Percentiles rank a stretch among this genome's conserved stretches.
Evolutionary conservation across 2,797 vertebrate genomes (phyloP).

Genomic region (Xenopus petersii): DNA sequence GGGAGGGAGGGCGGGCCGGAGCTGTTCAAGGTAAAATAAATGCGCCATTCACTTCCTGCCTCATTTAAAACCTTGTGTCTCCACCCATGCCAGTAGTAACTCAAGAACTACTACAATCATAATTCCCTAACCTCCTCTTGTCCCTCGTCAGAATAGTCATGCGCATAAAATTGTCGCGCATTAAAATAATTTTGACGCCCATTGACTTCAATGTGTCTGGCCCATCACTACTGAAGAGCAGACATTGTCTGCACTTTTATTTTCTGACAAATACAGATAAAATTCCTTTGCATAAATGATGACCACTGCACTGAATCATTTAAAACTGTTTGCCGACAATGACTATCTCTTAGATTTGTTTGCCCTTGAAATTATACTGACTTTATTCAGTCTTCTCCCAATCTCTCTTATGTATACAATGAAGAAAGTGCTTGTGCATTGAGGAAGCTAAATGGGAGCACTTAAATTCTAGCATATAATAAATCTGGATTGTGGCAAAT

Average conservation of each 20-base stretch:
- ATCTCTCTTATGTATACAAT: neutral
- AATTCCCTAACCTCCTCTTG: too few relatives aligned
- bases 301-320: neutral
- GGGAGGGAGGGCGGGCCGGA: too few relatives aligned
- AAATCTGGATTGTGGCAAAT: neutral
- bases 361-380: neutral
- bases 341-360: neutral
- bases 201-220: too few relatives aligned
- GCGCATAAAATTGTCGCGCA: too few relatives aligned
- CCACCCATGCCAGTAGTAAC: too few relatives aligned
- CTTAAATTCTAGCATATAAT: neutral
- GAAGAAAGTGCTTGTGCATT: neutral
- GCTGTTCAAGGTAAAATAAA: too few relatives aligned
- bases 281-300: slow-evolving; percentile 5
- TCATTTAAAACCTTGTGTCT: too few relatives aligned
- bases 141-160: too few relatives aligned
- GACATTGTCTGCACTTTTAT: neutral
- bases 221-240: too few relatives aligned
- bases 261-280: slow-evolving; percentile 1
- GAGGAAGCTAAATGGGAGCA: neutral
- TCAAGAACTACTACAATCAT: too few relatives aligned
- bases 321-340: neutral
- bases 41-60: too few relatives aligned
- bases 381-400: neutral
- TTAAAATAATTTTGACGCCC: too few relatives aligned